Evolutionary conservation across 2,888 invertebrate species (phyloP).

Genomic region (Lochmaea crataegi): DNA sequence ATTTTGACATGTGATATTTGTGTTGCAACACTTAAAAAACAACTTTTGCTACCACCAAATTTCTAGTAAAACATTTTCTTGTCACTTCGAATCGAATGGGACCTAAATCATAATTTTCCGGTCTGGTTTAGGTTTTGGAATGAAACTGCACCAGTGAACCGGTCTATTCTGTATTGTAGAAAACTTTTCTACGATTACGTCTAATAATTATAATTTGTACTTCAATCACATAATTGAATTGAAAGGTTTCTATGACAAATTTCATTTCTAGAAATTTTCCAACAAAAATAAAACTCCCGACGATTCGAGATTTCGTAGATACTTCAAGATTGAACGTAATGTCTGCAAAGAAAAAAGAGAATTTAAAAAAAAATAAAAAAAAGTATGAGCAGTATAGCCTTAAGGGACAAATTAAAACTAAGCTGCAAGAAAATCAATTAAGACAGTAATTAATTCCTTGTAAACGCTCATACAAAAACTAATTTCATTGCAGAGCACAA

Average conservation of each 20-base stretch:
- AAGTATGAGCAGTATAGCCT: constrained; percentile 54
- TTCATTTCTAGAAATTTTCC: background rate
- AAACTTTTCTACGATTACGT: too few relatives aligned
- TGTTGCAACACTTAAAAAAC: too few relatives aligned
- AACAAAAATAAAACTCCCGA: constrained; percentile 8
- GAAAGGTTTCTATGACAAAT: background rate
- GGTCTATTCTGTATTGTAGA: too few relatives aligned
- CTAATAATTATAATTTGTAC: too few relatives aligned
- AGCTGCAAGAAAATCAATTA: constrained; percentile 63
- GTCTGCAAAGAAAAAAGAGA: constrained; percentile 13
- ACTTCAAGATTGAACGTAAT: constrained; percentile 42
- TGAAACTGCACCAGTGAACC: too few relatives aligned
- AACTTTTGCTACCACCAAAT: too few relatives aligned
- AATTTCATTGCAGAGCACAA: constrained; percentile 62
- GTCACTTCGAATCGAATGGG: too few relatives aligned
- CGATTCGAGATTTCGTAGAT: constrained; percentile 49
- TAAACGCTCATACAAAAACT: constrained; percentile 62
- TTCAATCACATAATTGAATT: too few relatives aligned
- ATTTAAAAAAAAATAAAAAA: constrained; percentile 34
- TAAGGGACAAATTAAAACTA: constrained; percentile 58
- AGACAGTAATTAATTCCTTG: constrained; percentile 62
- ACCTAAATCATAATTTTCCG: too few relatives aligned
- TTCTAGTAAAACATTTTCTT: too few relatives aligned
- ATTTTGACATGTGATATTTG: too few relatives aligned
- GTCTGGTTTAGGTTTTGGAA: too few relatives aligned